phyloP scores from a whole-genome alignment of 2,113 vertebrate species.

The Paradisaea rubra region DNA sequence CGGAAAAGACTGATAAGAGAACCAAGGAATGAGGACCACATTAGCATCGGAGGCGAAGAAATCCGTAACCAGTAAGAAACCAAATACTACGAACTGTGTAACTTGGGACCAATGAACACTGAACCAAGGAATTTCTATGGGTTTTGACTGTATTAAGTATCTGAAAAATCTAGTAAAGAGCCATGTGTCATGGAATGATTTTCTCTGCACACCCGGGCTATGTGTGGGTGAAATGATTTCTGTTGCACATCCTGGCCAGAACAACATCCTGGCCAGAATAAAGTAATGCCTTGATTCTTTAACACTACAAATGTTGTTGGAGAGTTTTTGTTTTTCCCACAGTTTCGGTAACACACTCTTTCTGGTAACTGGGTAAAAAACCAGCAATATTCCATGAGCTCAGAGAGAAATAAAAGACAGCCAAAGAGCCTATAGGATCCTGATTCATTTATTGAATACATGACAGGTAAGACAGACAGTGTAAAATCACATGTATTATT shows the following conservation, averaged over 20 bases:
- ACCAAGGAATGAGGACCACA: background rate
- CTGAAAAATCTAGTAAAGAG: background rate
- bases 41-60: background rate
- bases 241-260: background rate
- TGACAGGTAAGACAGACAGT: slow-evolving; percentile 46
- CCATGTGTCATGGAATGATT: background rate
- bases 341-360: background rate
- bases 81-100: background rate
- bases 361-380: fast-evolving
- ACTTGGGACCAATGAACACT: background rate
- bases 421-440: background rate
- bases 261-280: background rate
- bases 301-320: background rate
- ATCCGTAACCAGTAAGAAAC: background rate
- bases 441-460: slow-evolving; percentile 61
- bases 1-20: background rate
- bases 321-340: background rate
- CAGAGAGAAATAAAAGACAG: background rate
- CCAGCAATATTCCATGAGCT: background rate
- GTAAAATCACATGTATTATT: slow-evolving; percentile 63
- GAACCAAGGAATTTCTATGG: background rate
- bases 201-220: background rate
- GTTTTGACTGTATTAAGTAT: background rate
- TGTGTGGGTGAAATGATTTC: background rate
- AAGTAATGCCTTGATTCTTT: background rate